Evolutionary conservation across 2,113 vertebrate genomes (phyloP).

Genomic region (Cephalophus harveyi): DNA sequence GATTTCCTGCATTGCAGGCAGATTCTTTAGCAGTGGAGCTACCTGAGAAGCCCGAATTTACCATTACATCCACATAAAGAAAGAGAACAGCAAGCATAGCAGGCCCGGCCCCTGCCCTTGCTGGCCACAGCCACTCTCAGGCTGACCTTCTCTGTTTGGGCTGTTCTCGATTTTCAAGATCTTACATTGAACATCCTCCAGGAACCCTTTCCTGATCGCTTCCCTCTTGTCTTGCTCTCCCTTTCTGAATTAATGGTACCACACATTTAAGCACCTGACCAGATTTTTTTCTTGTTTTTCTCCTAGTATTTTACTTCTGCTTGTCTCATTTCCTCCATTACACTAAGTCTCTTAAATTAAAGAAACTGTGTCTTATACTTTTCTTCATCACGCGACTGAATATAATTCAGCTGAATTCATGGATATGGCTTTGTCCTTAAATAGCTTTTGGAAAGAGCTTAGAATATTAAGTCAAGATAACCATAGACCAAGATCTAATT

Average conservation of each 20-base stretch:
- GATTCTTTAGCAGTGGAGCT: not conserved
- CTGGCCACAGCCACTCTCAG: not conserved
- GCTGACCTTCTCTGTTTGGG: not conserved
- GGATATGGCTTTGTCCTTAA: not conserved
- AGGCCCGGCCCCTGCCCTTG: not conserved
- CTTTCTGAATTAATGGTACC: not conserved
- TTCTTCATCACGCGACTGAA: not conserved
- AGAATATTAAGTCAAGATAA: not conserved
- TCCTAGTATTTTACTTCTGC: not conserved
- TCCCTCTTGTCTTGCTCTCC: not conserved
- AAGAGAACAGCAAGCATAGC: not conserved
- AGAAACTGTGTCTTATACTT: not conserved
- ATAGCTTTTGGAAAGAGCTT: not conserved
- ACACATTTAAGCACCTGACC: not conserved
- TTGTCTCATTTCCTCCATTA: not conserved
- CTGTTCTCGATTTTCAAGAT: not conserved
- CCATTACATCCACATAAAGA: not conserved
- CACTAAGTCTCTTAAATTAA: not conserved
- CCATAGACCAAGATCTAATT: not conserved
- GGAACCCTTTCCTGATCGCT: not conserved
- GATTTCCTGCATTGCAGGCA: not conserved
- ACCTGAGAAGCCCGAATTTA: not conserved
- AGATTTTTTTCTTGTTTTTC: not conserved
- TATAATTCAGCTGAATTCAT: not conserved
- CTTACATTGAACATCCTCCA: not conserved